These are phyloP conservation scores for Puffinus mauretanicus DNA, from an alignment of 2,113 vertebrate species.

Conservation along the genomic window DNA sequence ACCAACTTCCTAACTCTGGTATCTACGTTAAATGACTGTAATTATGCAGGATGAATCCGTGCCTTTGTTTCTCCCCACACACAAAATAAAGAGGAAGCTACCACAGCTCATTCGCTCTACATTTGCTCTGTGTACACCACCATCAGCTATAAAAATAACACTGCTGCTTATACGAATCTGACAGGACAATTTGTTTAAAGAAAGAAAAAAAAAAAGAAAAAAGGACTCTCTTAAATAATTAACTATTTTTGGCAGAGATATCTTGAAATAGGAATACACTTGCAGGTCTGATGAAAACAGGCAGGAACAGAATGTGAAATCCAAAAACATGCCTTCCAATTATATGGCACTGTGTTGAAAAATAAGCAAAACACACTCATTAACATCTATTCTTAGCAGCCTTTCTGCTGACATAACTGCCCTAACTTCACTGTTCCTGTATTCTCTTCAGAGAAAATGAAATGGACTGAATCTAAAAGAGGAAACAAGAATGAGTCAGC, in stretches of 20 bases:
- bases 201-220: background rate
- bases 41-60: background rate
- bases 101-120: background rate
- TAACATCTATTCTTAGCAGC: constrained; percentile 23
- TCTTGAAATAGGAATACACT: constrained; percentile 28
- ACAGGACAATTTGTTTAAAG: background rate
- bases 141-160: constrained; percentile 21
- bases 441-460: background rate
- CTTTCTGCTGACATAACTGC: constrained; percentile 6
- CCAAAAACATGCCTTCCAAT: background rate
- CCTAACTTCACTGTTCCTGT: background rate
- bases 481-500: background rate
- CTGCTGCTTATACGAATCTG: background rate
- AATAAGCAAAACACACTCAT: constrained; percentile 14
- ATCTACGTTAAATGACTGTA: background rate
- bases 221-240: background rate
- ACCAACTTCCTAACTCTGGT: background rate
- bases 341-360: background rate
- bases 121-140: background rate
- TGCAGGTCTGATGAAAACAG: background rate
- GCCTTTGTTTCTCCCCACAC: background rate
- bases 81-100: background rate
- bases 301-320: constrained; percentile 49
- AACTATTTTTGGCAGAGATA: background rate
- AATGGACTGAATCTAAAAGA: background rate